A percentile compares a stretch with the other conserved stretches of the same genome.
These are phyloP conservation scores for Erebia epiphron DNA, from an alignment of 2,888 invertebrate genomes.

Conservation along the genomic window DNA sequence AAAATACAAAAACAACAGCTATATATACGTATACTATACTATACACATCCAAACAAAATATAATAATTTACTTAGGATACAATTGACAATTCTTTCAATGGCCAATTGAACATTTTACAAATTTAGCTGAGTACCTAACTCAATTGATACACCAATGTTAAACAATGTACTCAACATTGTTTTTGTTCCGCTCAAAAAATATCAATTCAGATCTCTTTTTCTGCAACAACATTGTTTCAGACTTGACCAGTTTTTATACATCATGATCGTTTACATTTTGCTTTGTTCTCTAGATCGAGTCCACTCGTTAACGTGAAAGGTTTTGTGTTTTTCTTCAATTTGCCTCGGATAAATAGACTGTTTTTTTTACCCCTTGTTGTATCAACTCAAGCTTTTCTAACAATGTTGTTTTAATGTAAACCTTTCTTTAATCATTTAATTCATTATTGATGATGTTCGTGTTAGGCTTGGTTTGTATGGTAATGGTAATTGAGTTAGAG, in stretches of 20 bases:
- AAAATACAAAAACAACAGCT: too few species aligned
- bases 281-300: constrained; percentile 10
- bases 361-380: constrained; percentile 6
- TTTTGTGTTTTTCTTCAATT: constrained; percentile 20
- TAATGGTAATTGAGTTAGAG: not conserved
- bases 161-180: too few species aligned
- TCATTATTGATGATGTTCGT: not conserved
- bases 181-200: not conserved
- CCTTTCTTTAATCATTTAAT: not conserved
- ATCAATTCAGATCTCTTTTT: constrained; percentile 1
- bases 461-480: not conserved
- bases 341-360: not conserved
- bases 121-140: not conserved
- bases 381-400: not conserved
- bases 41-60: too few species aligned
- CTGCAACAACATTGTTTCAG: not conserved
- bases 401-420: constrained; percentile 10
- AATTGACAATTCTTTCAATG: too few species aligned
- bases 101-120: too few species aligned
- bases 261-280: constrained; percentile 15
- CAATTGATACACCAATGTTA: not conserved
- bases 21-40: too few species aligned
- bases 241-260: constrained; percentile 3
- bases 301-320: constrained; percentile 11
- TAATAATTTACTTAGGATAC: too few species aligned